phyloP scores from a whole-genome alignment of 2,888 invertebrate genomes.

The Furcula furcula region DNA sequence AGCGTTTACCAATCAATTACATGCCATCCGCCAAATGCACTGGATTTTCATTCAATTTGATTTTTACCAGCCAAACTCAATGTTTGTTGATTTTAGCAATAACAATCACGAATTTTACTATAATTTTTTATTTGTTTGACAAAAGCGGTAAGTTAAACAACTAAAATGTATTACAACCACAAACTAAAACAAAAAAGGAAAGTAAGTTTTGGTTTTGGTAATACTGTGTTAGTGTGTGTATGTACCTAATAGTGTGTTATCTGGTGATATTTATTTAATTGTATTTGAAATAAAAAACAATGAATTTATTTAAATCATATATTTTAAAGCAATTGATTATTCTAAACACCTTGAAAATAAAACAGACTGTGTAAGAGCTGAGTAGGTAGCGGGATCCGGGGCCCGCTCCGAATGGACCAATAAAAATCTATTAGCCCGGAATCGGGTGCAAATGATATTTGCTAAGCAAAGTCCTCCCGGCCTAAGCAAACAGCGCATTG shows the following conservation, averaged over 20 bases:
- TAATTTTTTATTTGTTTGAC: no score
- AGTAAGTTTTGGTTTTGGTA: no score
- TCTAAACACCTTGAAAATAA: not conserved
- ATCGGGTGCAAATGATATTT: constrained; percentile 58
- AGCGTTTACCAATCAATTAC: constrained; percentile 21
- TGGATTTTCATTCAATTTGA: constrained; percentile 4
- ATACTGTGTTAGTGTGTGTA: no score
- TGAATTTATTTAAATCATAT: no score
- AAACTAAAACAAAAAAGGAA: no score
- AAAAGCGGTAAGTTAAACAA: no score
- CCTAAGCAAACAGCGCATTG: constrained; percentile 51
- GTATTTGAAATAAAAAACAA: no score
- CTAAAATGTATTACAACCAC: no score
- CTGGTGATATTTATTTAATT: no score
- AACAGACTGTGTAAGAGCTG: constrained; percentile 1
- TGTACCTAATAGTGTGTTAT: no score
- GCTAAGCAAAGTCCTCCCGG: constrained; percentile 37
- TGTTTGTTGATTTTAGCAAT: constrained; percentile 19
- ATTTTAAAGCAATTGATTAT: no score
- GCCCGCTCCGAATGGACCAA: constrained; percentile 37
- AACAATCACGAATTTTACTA: constrained; percentile 23
- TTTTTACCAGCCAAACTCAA: constrained; percentile 15
- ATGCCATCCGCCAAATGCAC: constrained; percentile 8
- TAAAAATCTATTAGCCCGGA: constrained; percentile 50
- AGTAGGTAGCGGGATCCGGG: constrained; percentile 12